These are phyloP conservation scores for Recurvirostra avosetta DNA, from an alignment of 2,113 vertebrate species.

Conservation along the genomic window DNA sequence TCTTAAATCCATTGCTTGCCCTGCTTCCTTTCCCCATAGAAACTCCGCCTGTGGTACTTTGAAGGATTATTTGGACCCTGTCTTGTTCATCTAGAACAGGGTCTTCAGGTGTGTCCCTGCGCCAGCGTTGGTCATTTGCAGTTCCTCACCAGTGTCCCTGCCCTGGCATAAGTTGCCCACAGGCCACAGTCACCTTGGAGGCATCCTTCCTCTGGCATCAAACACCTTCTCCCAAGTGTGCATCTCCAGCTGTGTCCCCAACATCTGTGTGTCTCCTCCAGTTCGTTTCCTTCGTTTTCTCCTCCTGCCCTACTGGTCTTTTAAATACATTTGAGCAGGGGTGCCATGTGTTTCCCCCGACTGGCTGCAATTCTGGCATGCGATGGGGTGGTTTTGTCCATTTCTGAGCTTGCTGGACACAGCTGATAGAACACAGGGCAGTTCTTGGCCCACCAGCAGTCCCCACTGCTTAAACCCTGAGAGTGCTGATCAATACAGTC, in stretches of 20 bases:
- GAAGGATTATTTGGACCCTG: background rate
- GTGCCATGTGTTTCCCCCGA: background rate
- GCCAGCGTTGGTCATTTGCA: accelerated
- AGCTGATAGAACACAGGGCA: background rate
- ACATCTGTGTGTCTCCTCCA: background rate
- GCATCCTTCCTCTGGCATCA: background rate
- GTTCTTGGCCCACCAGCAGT: background rate
- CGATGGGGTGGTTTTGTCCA: background rate
- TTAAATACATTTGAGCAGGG: background rate
- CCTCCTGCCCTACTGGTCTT: background rate
- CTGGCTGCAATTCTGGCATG: background rate
- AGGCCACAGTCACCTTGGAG: too few relatives aligned
- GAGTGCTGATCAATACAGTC: background rate
- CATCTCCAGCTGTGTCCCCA: background rate
- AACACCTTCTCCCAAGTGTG: background rate
- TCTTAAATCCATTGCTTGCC: background rate
- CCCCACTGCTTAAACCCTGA: background rate
- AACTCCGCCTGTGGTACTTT: background rate
- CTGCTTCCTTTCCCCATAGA: background rate
- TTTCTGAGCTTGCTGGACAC: background rate
- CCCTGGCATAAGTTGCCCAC: background rate
- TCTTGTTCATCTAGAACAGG: background rate
- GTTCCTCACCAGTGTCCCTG: background rate
- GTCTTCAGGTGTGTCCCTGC: background rate
- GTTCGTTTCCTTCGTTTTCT: background rate